Conservation (phyloP, 1,140 invertebrate species). For the Cryptotermes secundus region DNA sequence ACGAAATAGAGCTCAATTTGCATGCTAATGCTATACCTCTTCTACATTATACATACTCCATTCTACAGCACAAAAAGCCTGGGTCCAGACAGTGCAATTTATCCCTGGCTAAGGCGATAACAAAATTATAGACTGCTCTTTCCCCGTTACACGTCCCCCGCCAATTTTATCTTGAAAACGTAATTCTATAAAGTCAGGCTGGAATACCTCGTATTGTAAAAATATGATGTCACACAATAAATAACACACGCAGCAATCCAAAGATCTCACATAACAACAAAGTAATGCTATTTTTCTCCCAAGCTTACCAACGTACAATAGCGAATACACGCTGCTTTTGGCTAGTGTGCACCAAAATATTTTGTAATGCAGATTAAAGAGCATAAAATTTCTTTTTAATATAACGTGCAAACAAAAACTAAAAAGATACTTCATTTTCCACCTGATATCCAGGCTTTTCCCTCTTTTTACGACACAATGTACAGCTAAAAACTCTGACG, state of each 20-base stretch:
- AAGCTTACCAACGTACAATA: neutral
- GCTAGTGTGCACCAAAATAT: neutral
- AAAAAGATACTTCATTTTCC: neutral
- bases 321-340: neutral
- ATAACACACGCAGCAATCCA: neutral
- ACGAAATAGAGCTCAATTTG: neutral
- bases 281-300: neutral
- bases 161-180: slow-evolving; percentile 1
- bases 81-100: neutral
- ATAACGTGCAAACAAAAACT: neutral
- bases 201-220: neutral
- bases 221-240: neutral
- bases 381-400: neutral
- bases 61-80: neutral
- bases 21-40: neutral
- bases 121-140: neutral
- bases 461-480: no score
- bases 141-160: neutral
- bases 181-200: neutral
- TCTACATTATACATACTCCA: neutral
- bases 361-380: neutral
- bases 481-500: no score
- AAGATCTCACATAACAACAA: neutral
- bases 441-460: no score
- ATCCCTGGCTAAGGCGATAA: neutral